Conservation (phyloP, 2,113 vertebrate species). For the Coptodon rendalli region DNA sequence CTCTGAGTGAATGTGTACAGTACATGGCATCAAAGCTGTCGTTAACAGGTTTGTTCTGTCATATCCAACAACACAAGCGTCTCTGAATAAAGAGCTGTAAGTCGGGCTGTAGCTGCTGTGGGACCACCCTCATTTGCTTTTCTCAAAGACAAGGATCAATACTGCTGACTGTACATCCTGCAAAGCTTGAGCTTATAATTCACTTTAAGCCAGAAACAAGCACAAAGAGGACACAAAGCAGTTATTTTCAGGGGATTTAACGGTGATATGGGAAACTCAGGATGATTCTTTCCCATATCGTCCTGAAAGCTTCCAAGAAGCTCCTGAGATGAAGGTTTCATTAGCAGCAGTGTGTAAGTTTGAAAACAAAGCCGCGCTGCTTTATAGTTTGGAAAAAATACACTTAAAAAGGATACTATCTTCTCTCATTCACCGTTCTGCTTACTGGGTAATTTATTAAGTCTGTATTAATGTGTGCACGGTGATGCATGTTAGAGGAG, state of each 20-base stretch:
- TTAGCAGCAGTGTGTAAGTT: rapidly evolving
- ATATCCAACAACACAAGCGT: not conserved
- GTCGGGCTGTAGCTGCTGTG: not conserved
- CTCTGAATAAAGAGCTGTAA: not conserved
- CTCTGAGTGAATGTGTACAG: not conserved
- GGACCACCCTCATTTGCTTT: not conserved
- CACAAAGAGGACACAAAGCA: not conserved
- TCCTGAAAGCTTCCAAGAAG: not conserved
- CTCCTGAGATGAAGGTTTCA: not conserved
- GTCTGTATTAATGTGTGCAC: not conserved
- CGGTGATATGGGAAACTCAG: not conserved
- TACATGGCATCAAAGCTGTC: not conserved
- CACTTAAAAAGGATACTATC: rapidly evolving
- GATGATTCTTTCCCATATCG: not conserved
- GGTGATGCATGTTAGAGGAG: not conserved
- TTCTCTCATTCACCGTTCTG: rapidly evolving
- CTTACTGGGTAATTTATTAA: rapidly evolving
- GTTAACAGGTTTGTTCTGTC: slow-evolving; percentile 5
- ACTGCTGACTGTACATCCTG: not conserved
- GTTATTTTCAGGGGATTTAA: not conserved
- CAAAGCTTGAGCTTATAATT: not conserved
- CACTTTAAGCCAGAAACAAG: not conserved
- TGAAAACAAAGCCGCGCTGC: rapidly evolving
- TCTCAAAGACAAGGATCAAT: slow-evolving; percentile 2
- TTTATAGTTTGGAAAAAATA: not conserved